Base-by-base conservation (phyloP, 2,113 vertebrate genomes). In the Caranx melampygus region DNA sequence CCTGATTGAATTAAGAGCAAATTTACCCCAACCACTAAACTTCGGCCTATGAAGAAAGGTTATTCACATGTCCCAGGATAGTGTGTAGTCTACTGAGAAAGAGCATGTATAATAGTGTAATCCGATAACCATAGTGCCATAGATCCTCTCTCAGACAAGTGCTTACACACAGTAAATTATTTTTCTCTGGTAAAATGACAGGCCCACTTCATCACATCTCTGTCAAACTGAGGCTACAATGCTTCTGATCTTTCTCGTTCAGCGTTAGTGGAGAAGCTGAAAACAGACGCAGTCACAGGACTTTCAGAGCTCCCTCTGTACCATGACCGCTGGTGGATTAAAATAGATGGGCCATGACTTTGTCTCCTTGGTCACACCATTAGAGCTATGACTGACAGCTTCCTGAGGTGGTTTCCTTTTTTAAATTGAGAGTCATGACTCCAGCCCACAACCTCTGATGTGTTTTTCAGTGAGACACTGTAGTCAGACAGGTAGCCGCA, bases 261-360 rank as follows among this genome's bases (percentile, higher is more conserved):
- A 11, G 64, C 70, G 75, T 65, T 67, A 59, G 66, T 79, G 60
- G 10, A 78, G 58, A 80, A 55, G 33, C 45, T 79, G 75, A 79
- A 87, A 91, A 88, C 82, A 84, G 78, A 62, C 78, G 81, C 42
- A 68, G 79, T 78, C 71, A 69, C 58, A 65, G 79, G 87, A 83
- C 79, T 66, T 82, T 52, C 52, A 69, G 72, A 79, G 37, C 57
- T 59, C 69, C 52, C 64, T 37, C n/a, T 68, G 68, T 55, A 59
- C 77, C 51, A 2, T 87, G 86, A 88, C 81, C 78, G 76, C 52
- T 14, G 4, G 45, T 64, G 80, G 87, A 88, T 91, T 86, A 88
- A 91, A 91, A 91, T 90, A 89, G 82, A 89, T 81, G 78, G 85
- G 87, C 83, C 81, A 16, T 89, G 90, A 90, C 89, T 90, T 90